These are phyloP conservation scores for Anarhynchus alexandrinus DNA, from an alignment of 2,113 vertebrate species.

Conservation along the genomic window DNA sequence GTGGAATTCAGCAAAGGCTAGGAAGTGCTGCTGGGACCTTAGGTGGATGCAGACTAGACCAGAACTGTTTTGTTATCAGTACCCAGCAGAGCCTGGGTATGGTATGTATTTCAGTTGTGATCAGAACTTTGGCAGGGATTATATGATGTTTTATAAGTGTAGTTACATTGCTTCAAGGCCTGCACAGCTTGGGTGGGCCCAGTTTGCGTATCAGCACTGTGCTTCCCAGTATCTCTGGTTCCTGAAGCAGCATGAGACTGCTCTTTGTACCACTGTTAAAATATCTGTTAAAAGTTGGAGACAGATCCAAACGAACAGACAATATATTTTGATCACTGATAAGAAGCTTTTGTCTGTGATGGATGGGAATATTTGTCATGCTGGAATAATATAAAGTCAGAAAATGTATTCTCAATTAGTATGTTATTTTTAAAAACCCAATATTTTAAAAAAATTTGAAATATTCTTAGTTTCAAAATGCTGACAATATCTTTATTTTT, in stretches of 20 bases:
- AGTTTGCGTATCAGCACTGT: neutral
- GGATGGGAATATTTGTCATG: neutral
- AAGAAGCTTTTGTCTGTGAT: neutral
- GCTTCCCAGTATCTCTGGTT: accelerated
- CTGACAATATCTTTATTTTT: neutral
- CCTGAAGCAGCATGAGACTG: neutral
- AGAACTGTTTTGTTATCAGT: neutral
- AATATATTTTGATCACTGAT: neutral
- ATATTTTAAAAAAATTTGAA: neutral
- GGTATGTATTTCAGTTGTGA: neutral
- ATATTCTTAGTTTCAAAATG: neutral
- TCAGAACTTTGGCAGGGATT: neutral
- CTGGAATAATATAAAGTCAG: neutral
- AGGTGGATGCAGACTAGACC: neutral
- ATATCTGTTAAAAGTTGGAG: neutral
- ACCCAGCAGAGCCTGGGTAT: neutral
- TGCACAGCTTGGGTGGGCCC: neutral
- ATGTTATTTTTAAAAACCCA: neutral
- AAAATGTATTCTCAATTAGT: neutral
- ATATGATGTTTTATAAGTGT: neutral
- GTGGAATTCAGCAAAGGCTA: neutral
- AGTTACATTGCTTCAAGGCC: neutral
- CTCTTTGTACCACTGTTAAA: neutral
- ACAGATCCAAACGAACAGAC: neutral
- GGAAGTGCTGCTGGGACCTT: neutral